phyloP scores from a whole-genome alignment of 2,797 vertebrate species.

The Sebastes wilsoni region DNA sequence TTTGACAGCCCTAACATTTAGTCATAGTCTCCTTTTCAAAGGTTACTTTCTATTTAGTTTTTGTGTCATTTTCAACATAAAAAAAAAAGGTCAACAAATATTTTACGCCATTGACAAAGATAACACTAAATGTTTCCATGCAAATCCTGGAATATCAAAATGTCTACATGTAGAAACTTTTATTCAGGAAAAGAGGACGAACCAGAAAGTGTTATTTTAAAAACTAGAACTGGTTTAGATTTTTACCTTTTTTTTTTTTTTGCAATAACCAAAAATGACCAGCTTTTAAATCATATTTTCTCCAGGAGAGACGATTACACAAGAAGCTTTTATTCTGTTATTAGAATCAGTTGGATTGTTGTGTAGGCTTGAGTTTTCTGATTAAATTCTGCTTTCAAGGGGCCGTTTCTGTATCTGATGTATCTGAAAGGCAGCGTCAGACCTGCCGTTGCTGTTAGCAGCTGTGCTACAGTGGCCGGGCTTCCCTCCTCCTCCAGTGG shows the following conservation, averaged over 20 bases:
- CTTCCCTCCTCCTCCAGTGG: conserved; percentile 50
- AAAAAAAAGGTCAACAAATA: too few species aligned
- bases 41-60: background rate
- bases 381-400: background rate
- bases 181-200: too few species aligned
- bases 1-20: too few species aligned
- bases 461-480: conserved; percentile 52
- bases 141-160: too few species aligned
- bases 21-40: too few species aligned
- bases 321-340: background rate
- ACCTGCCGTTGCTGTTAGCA: conserved; percentile 52
- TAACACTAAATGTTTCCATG: too few species aligned
- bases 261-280: background rate
- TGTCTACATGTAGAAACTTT: too few species aligned
- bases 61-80: background rate
- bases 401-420: background rate
- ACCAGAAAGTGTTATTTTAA: too few species aligned
- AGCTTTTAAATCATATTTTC: background rate
- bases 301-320: background rate
- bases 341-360: background rate
- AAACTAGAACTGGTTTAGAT: too few species aligned
- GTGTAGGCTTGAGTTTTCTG: background rate
- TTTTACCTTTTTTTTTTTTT: background rate
- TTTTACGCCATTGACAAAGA: background rate
- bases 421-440: conserved; percentile 22